Evolutionary conservation across 2,888 invertebrate species (phyloP), one percentile per base, ranked within the genome.

Genomic region (Cephus runcator): DNA sequence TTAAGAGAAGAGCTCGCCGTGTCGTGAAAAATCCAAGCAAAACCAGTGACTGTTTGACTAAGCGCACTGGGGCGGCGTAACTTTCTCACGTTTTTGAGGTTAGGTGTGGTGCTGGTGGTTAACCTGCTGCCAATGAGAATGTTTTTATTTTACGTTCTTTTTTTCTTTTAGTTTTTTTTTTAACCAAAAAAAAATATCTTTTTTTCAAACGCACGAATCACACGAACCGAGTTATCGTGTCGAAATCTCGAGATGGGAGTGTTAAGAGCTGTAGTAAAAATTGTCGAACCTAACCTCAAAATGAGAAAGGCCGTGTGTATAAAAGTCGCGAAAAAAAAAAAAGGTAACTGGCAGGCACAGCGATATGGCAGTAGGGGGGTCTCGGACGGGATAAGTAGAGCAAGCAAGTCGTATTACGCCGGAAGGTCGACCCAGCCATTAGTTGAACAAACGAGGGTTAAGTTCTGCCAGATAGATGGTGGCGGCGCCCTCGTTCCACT

Each of bases 381-480:
- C 33, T 71, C 30, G 31, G 31, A 23, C 31, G 71, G 78, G 56
- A 76, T 80, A 85, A 84, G 83, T 84, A 81, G 83, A 79, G 76
- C 81, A 78, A 69, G 81, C 80, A 78, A 85, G 82, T 83, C 83
- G 86, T 80, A 82, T 81, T 80, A 83, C 80, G 79, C 74, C 77
- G 81, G 77, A 80, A 83, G 84, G 84, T 86, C 85, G 78, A 82
- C 79, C 85, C 78, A 76, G 76, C 84, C 83, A 86, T 87, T 87
- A 86, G 85, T 81, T 80, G 85, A 85, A 83, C 85, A 85, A 86
- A 86, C 85, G 85, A 83, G 82, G 80, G 81, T 80, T 81, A 82
- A 56, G 56, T 56, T 56, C 56, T 56, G 56, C 56, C 23, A 56
- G 56, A 56, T 56, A 56, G 56, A 56, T 56, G 56, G 56, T 56